Conservation (phyloP, 1,140 invertebrate genomes). For the Drosophila takahashii region DNA sequence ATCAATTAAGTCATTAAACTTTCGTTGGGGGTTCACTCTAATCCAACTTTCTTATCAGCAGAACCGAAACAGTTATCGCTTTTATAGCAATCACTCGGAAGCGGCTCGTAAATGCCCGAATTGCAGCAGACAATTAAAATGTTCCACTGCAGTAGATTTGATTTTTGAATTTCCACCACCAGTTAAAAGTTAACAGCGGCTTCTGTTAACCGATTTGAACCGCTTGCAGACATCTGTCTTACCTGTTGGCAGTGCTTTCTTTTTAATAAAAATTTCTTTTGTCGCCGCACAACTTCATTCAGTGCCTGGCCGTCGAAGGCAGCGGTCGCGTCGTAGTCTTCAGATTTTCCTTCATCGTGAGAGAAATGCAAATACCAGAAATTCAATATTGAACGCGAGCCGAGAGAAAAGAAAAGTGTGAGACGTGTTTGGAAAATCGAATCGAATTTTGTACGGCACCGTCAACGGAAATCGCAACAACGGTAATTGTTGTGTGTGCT, state of each 20-base stretch:
- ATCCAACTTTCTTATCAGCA: slow-evolving; percentile 20
- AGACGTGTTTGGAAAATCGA: slow-evolving; percentile 73
- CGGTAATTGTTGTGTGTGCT: slow-evolving; percentile 66
- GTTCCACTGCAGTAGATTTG: slow-evolving; percentile 50
- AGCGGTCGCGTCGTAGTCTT: slow-evolving; percentile 65
- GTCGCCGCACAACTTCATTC: slow-evolving; percentile 74
- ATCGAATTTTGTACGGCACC: slow-evolving; percentile 67
- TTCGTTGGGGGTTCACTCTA: neutral
- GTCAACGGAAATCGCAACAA: slow-evolving; percentile 72
- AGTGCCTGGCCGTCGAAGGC: slow-evolving; percentile 74
- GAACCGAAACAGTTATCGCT: slow-evolving; percentile 18
- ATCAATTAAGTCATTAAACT: slow-evolving; percentile 12
- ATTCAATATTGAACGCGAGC: slow-evolving; percentile 58
- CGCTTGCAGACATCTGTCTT: slow-evolving; percentile 11
- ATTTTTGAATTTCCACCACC: slow-evolving; percentile 33
- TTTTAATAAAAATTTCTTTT: slow-evolving; percentile 84
- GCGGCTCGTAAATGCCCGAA: slow-evolving; percentile 9
- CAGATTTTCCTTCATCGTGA: slow-evolving; percentile 12
- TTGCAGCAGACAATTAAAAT: slow-evolving; percentile 49
- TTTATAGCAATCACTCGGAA: slow-evolving; percentile 34
- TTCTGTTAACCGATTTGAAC: slow-evolving; percentile 46
- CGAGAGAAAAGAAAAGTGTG: slow-evolving; percentile 66
- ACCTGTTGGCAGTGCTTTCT: slow-evolving; percentile 69
- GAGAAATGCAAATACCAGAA: slow-evolving; percentile 63
- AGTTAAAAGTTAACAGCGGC: slow-evolving; percentile 10